A percentile compares a stretch with the other conserved stretches of the same genome.
phyloP scores from a whole-genome alignment of 2,888 invertebrate species.

The Heterodera filipjevi region DNA sequence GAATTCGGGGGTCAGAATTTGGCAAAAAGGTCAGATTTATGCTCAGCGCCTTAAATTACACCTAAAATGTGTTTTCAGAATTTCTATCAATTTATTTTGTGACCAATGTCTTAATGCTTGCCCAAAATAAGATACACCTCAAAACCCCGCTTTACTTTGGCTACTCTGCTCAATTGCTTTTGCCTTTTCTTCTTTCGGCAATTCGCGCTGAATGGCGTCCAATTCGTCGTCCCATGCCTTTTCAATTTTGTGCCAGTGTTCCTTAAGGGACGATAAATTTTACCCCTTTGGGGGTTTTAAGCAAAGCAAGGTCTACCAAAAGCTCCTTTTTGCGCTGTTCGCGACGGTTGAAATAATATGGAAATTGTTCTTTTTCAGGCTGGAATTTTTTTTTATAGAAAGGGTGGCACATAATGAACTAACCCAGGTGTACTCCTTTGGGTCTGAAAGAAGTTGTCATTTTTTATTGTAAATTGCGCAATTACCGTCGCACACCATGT shows the following conservation, averaged over 20 bases:
- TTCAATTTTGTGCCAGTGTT: conserved; percentile 65
- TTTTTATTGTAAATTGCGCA: conserved; percentile 8
- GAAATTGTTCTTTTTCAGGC: conserved; percentile 63
- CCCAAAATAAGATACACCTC: too few species aligned
- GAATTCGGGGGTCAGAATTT: too few species aligned
- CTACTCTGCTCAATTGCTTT: background rate
- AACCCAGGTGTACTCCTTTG: background rate
- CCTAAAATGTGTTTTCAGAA: too few species aligned
- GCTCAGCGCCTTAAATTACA: too few species aligned
- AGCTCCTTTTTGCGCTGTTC: conserved; percentile 65
- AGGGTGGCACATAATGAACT: background rate
- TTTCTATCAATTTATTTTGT: too few species aligned
- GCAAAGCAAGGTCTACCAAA: conserved; percentile 33
- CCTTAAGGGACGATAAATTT: background rate
- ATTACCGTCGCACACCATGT: conserved; percentile 42
- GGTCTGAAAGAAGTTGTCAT: background rate
- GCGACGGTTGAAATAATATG: conserved; percentile 65
- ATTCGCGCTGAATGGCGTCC: conserved; percentile 56
- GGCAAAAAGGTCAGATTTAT: too few species aligned
- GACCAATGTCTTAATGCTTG: too few species aligned
- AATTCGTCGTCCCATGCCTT: conserved; percentile 64
- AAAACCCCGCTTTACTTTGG: too few species aligned
- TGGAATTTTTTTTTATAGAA: conserved; percentile 22
- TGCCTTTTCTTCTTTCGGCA: conserved; percentile 47
- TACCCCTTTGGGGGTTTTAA: too few species aligned